Conservation (phyloP, 1,140 invertebrate species). For the Penaeus indicus region DNA sequence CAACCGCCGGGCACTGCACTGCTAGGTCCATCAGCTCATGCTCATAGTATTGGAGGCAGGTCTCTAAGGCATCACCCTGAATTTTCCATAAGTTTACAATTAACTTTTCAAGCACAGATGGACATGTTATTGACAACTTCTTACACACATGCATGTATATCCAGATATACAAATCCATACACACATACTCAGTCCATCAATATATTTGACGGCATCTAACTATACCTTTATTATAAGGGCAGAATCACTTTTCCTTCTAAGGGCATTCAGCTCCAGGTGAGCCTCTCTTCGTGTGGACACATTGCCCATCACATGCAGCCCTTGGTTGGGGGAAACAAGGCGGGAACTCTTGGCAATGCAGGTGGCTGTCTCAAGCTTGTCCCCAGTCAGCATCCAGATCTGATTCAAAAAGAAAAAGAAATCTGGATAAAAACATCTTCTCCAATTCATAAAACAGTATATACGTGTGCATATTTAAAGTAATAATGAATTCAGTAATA, state of each 20-base stretch:
- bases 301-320: constrained; percentile 82
- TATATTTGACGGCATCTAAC: not conserved
- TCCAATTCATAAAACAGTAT: not conserved
- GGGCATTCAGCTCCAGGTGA: constrained; percentile 91
- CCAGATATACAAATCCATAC: not conserved
- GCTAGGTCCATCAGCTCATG: constrained; percentile 96
- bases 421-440: too few relatives aligned
- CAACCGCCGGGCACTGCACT: constrained; percentile 92
- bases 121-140: not conserved
- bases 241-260: constrained; percentile 87
- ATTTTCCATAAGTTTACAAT: not conserved
- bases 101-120: not conserved
- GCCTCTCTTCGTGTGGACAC: constrained; percentile 87
- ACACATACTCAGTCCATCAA: not conserved
- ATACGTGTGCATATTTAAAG: not conserved
- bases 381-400: constrained; percentile 99
- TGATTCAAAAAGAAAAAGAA: constrained; percentile 68
- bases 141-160: not conserved
- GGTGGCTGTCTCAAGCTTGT: constrained; percentile 98
- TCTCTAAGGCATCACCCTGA: constrained; percentile 89
- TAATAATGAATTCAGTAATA: too few relatives aligned
- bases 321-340: constrained; percentile 80
- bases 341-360: constrained; percentile 97
- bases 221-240: constrained; percentile 85
- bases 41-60: constrained; percentile 94